A percentile compares a stretch with the other conserved stretches of the same genome.
These are phyloP conservation scores for Elanus axillaris DNA, from an alignment of 2,113 vertebrate genomes.

Conservation along the genomic window DNA sequence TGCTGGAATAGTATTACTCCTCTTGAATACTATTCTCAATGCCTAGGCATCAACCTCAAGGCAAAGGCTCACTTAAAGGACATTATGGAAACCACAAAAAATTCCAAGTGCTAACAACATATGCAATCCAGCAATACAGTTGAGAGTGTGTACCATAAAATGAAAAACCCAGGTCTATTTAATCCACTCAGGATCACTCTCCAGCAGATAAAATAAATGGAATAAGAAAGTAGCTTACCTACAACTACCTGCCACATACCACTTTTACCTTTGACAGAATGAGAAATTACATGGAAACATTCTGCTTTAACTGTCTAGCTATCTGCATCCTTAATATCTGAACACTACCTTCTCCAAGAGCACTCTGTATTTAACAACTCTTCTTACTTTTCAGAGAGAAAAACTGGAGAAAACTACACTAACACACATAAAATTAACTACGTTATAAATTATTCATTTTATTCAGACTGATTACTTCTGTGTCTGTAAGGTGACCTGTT, in stretches of 20 bases:
- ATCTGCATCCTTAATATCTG: not conserved
- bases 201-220: not conserved
- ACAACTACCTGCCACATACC: not conserved
- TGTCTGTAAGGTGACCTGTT: not conserved
- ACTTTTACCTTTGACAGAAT: not conserved
- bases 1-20: not conserved
- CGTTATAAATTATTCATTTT: conserved; percentile 1
- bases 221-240: not conserved
- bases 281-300: not conserved
- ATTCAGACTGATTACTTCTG: not conserved
- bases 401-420: not conserved
- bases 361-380: not conserved
- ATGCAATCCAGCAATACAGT: not conserved
- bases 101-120: not conserved
- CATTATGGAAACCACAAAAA: not conserved
- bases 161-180: not conserved
- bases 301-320: not conserved
- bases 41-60: not conserved
- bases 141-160: not conserved
- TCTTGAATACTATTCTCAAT: not conserved
- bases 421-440: not conserved
- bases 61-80: not conserved
- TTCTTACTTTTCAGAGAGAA: not conserved
- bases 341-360: not conserved
- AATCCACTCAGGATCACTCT: not conserved